Conservation (phyloP, 2,888 invertebrate genomes). For the Nemotelus nigrinus region DNA sequence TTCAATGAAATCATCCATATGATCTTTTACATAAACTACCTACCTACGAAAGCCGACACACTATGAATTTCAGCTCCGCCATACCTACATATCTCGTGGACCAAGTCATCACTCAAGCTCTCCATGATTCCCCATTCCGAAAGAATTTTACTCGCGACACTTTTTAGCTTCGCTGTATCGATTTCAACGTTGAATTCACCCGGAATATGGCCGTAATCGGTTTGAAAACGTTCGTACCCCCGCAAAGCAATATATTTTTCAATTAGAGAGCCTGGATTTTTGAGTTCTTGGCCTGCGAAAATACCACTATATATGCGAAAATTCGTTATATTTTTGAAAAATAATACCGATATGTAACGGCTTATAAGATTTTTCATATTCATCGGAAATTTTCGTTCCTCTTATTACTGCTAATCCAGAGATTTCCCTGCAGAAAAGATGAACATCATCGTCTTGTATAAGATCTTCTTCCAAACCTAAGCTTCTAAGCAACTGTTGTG, state of each 20-base stretch:
- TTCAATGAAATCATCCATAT: background rate
- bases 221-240: constrained; percentile 89
- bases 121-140: constrained; percentile 85
- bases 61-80: constrained; percentile 96
- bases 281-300: constrained; percentile 73
- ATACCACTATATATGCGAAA: constrained; percentile 52
- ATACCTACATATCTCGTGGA: constrained; percentile 95
- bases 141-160: constrained; percentile 76
- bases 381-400: constrained; percentile 82
- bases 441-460: constrained; percentile 83
- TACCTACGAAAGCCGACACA: constrained; percentile 87
- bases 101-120: constrained; percentile 87
- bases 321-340: background rate
- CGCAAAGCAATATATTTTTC: constrained; percentile 90
- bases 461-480: constrained; percentile 77
- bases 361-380: constrained; percentile 76
- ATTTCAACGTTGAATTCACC: constrained; percentile 91
- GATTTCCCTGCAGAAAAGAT: constrained; percentile 89
- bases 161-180: constrained; percentile 88
- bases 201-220: constrained; percentile 89
- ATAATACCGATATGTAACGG: constrained; percentile 68
- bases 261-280: constrained; percentile 86
- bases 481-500: constrained; percentile 81
- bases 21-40: constrained; percentile 40
- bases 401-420: constrained; percentile 81